Conservation (phyloP, 2,113 vertebrate genomes). For the Synodontis membranacea region DNA sequence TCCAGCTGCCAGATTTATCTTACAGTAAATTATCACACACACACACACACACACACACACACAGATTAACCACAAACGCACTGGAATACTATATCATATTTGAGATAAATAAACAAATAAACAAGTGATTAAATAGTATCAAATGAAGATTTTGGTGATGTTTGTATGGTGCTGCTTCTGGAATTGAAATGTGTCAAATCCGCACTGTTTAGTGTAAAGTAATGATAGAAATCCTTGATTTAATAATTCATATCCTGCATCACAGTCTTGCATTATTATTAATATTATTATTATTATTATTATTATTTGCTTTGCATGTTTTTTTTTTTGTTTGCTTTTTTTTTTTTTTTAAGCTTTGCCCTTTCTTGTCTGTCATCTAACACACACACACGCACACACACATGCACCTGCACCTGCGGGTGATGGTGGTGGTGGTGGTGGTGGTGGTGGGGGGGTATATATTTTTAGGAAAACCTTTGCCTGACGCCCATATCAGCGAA, state of each 20-base stretch:
- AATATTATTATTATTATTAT: too few relatives aligned
- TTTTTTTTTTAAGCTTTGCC: background rate
- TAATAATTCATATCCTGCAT: constrained; percentile 22
- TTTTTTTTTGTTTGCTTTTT: background rate
- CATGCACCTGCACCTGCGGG: background rate
- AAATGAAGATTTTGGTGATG: background rate
- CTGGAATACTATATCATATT: background rate
- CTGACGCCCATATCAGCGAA: background rate
- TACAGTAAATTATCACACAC: background rate
- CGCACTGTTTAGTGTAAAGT: too few relatives aligned
- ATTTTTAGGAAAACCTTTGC: background rate
- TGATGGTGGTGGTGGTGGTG: background rate
- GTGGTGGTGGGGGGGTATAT: too few relatives aligned
- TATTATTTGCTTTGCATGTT: background rate
- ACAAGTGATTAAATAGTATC: background rate
- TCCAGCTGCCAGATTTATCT: background rate
- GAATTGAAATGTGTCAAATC: background rate
- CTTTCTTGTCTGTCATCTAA: background rate
- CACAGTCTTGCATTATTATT: constrained; percentile 27
- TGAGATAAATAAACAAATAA: background rate
- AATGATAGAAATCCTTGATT: background rate
- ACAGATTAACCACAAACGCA: background rate
- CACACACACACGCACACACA: background rate
- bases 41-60: background rate
- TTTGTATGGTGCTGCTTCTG: constrained; percentile 9